Evolutionary conservation across 2,888 invertebrate species (phyloP).

Genomic region (Yponomeuta cagnagella): DNA sequence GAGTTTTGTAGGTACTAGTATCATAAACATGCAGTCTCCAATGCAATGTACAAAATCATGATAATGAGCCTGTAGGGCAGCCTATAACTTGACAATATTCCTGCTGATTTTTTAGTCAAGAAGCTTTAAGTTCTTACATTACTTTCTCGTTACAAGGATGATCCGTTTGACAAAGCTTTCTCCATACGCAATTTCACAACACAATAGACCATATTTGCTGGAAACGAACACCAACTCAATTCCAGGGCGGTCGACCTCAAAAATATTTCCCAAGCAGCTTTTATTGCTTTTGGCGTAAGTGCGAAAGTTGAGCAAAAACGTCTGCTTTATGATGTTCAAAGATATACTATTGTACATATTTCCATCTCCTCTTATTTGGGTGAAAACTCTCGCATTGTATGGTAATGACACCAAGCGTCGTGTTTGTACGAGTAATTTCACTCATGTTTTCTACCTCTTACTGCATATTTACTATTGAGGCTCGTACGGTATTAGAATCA

Average conservation of each 20-base stretch:
- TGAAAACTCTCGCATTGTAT: conserved; percentile 35
- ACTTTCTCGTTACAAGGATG: neutral
- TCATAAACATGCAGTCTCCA: no score
- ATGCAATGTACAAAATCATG: no score
- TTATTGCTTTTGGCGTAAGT: neutral
- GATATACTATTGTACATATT: neutral
- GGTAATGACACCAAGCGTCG: conserved; percentile 29
- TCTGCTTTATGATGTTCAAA: neutral
- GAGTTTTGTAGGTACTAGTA: no score
- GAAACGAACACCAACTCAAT: neutral
- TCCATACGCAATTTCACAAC: neutral
- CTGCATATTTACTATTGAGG: conserved; percentile 1
- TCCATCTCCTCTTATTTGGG: conserved; percentile 31
- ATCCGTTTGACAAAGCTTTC: neutral
- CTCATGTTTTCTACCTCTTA: conserved; percentile 17
- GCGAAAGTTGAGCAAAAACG: neutral
- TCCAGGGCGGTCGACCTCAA: neutral
- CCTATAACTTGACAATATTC: no score
- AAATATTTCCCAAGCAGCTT: neutral
- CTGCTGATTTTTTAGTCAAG: no score
- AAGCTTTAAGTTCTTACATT: neutral
- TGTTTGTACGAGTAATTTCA: conserved; percentile 24
- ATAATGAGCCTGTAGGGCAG: no score
- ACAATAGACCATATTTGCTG: neutral
- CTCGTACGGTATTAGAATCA: neutral